A percentile compares a stretch with the other conserved stretches of the same genome.
Evolutionary conservation across 2,888 invertebrate genomes (phyloP).

Genomic region (Bellardia pandia): DNA sequence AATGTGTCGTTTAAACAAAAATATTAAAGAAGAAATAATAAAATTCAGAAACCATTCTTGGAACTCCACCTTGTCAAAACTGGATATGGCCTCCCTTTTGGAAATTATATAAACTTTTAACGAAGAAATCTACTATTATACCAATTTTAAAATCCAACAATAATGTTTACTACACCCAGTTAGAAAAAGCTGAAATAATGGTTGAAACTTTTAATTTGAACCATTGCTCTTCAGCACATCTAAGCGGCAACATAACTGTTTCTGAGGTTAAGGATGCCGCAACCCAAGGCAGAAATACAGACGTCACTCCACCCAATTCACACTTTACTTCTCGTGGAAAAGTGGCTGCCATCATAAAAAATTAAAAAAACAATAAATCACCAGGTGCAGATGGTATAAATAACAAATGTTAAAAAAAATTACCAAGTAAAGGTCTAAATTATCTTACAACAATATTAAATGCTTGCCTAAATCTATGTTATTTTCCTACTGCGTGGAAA

Average conservation of each 20-base stretch:
- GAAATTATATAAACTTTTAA: not conserved
- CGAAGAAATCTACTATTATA: slow-evolving; percentile 5
- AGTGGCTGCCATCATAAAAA: not conserved
- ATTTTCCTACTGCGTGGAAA: too few species aligned
- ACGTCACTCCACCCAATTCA: not conserved
- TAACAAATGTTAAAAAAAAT: not conserved
- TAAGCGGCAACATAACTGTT: too few species aligned
- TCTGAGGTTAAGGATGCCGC: too few species aligned
- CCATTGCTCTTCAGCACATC: not conserved
- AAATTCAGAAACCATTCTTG: too few species aligned
- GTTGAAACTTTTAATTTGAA: not conserved
- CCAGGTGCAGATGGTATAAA: not conserved
- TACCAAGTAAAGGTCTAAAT: not conserved
- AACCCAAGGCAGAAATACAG: not conserved
- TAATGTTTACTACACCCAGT: not conserved
- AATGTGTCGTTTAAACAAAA: too few species aligned
- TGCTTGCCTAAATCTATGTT: too few species aligned
- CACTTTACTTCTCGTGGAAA: not conserved
- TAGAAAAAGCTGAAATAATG: not conserved
- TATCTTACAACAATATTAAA: not conserved
- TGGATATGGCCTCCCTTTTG: not conserved
- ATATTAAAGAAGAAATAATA: too few species aligned
- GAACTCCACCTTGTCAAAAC: not conserved
- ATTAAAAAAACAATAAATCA: slow-evolving; percentile 1
- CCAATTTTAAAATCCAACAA: not conserved